Base-by-base conservation (phyloP, 2,113 vertebrate species). In the Austrofundulus limnaeus region DNA sequence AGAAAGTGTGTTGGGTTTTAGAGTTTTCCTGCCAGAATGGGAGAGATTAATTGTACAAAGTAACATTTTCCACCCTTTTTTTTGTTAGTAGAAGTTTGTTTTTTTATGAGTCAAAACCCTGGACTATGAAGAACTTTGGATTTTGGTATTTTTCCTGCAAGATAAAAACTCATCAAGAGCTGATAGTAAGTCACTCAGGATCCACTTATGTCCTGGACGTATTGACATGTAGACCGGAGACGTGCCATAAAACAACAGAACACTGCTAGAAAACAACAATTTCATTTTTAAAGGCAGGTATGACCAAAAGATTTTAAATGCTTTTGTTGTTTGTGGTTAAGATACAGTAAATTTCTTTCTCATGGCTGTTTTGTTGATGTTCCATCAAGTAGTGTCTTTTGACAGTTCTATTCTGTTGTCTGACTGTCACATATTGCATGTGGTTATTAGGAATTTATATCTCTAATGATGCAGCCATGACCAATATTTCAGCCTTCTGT, bases 151-250 rank as follows among this genome's bases (percentile, higher is more conserved):
- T 52, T 37, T 50, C 31, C 14, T 51, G 23, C 15, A 21, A 38
- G 5, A 42, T 39, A 49, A 54, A n/a, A 52, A 47, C 31, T 38
- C 45, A 25, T 52, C 45, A 1, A 43, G 23, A 61, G 46, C 48
- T 66, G 52, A 61, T 47, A 46, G 37, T 6, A 4, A 28, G 7
- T 69, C 42, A 12, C 31, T 43, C 31, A 24, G 25, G 47, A 43
- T 19, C 28, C 8, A 17, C 25, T 59, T 59, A 8, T 2, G 12
- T 66, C 45, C 46, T 65, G 37, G 28, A 31, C 15, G 20, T 31
- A 43, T 13, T 54, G 28, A 46, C 51, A 39, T 14, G n/a, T 37
- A n/a, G 34, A 21, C 34, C 17, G 2, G 34, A 55, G 37, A 56
- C 37, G 10, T 41, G 19, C 54, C 23, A 37, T 14, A 23, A 25